phyloP scores from a whole-genome alignment of 2,888 invertebrate species.

The Orgyia antiqua region DNA sequence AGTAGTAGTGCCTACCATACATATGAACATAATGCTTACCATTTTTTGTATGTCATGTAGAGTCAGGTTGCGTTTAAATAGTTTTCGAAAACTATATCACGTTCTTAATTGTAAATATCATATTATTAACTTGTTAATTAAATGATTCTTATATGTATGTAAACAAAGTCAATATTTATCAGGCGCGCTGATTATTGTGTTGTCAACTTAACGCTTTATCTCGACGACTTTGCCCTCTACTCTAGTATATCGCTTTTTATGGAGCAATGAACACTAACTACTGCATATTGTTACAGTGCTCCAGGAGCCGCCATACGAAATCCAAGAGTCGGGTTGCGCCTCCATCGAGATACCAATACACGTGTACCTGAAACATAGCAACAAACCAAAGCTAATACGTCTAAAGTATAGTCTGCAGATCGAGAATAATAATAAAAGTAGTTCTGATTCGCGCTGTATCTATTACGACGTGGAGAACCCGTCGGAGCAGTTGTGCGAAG shows the following conservation, averaged over 20 bases:
- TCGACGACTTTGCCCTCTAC: constrained; percentile 34
- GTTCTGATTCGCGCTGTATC: constrained; percentile 56
- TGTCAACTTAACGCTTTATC: constrained; percentile 35
- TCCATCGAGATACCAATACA: constrained; percentile 70
- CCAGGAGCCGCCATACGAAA: constrained; percentile 74
- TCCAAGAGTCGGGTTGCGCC: constrained; percentile 68
- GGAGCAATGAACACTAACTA: constrained; percentile 26
- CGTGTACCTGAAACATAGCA: constrained; percentile 67
- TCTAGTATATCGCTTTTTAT: constrained; percentile 24
- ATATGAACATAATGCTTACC: too few relatives aligned
- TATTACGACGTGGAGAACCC: constrained; percentile 69
- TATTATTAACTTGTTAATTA: too few relatives aligned
- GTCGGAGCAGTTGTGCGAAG: constrained; percentile 50
- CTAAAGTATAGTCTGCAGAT: constrained; percentile 62
- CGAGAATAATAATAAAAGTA: constrained; percentile 56
- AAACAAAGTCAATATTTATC: constrained; percentile 49
- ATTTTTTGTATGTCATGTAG: too few relatives aligned
- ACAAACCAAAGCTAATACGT: constrained; percentile 62
- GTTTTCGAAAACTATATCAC: too few relatives aligned
- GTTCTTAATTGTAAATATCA: too few relatives aligned
- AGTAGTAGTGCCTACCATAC: too few relatives aligned
- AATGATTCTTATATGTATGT: constrained; percentile 2
- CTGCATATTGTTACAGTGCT: constrained; percentile 50
- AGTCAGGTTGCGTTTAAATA: too few relatives aligned
- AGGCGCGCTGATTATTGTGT: constrained; percentile 42